phyloP scores from a whole-genome alignment of 2,113 vertebrate genomes.

The Sander lucioperca region DNA sequence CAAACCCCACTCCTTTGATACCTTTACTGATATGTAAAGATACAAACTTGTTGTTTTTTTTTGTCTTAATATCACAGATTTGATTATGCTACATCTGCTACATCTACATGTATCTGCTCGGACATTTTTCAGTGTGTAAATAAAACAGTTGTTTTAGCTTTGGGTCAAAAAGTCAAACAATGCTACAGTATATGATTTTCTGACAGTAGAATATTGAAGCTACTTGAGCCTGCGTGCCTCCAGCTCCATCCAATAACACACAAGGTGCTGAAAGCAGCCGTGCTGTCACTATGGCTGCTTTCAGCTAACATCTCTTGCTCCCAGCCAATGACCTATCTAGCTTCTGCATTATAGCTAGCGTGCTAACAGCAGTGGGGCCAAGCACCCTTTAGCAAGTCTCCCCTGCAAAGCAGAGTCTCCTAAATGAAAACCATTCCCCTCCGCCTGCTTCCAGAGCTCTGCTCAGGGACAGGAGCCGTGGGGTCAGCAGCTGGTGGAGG shows the following conservation, averaged over 20 bases:
- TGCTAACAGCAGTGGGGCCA: slow-evolving; percentile 89
- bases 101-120: too few species aligned
- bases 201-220: not conserved
- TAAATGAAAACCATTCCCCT: slow-evolving; percentile 96
- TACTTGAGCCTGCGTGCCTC: slow-evolving; percentile 3
- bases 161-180: not conserved
- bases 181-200: not conserved
- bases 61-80: too few species aligned
- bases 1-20: not conserved
- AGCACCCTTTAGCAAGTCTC: slow-evolving; percentile 84
- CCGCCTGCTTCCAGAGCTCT: slow-evolving; percentile 56
- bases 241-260: slow-evolving; percentile 27
- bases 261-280: slow-evolving; percentile 14
- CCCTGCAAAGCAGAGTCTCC: slow-evolving; percentile 75
- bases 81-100: too few species aligned
- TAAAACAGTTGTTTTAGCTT: too few species aligned
- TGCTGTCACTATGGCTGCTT: slow-evolving; percentile 37
- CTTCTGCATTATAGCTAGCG: slow-evolving; percentile 86
- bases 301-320: slow-evolving; percentile 55
- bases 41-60: too few species aligned
- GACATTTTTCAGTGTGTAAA: too few species aligned
- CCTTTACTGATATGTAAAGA: too few species aligned
- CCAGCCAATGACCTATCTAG: slow-evolving; percentile 82
- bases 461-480: slow-evolving; percentile 88
- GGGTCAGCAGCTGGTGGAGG: slow-evolving; percentile 99